A percentile compares a stretch with the other conserved stretches of the same genome.
These are phyloP conservation scores for Aleiodes alternator DNA, from an alignment of 2,888 invertebrate genomes.

Conservation along the genomic window DNA sequence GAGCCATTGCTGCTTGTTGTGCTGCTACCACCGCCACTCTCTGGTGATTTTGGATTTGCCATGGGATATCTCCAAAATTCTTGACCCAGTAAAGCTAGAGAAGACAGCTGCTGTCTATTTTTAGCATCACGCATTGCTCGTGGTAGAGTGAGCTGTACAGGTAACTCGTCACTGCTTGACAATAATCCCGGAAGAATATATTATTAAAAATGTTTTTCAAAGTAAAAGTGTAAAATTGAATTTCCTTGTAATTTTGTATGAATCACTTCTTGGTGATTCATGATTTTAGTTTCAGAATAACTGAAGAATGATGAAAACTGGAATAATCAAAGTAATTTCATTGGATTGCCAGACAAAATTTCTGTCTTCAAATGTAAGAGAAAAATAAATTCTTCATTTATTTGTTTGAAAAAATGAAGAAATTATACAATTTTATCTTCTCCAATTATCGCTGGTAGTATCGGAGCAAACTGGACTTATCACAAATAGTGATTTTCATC, in stretches of 20 bases:
- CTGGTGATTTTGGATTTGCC: conserved; percentile 82
- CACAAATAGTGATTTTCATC: no score
- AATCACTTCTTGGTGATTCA: conserved; percentile 1
- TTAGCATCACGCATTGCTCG: conserved; percentile 90
- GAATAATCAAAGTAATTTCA: neutral
- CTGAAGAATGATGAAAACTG: neutral
- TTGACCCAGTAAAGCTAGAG: conserved; percentile 92
- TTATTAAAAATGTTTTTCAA: conserved; percentile 20
- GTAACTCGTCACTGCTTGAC: conserved; percentile 88
- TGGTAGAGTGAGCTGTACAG: conserved; percentile 91
- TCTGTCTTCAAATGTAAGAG: neutral
- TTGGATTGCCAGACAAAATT: neutral
- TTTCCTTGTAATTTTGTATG: neutral
- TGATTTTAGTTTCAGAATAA: neutral
- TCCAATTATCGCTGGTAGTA: no score
- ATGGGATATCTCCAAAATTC: conserved; percentile 89
- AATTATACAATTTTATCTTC: no score
- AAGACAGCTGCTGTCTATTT: conserved; percentile 92
- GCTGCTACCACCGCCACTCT: conserved; percentile 69
- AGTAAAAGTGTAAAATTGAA: neutral
- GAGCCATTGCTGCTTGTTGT: conserved; percentile 77
- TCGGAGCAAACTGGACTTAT: no score
- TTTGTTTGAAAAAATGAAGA: no score
- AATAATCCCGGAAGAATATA: conserved; percentile 16
- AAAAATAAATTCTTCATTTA: neutral